A percentile compares a stretch with the other conserved stretches of the same genome.
Conservation (phyloP, 2,888 invertebrate genomes). For the Cheilosia scutellata region DNA sequence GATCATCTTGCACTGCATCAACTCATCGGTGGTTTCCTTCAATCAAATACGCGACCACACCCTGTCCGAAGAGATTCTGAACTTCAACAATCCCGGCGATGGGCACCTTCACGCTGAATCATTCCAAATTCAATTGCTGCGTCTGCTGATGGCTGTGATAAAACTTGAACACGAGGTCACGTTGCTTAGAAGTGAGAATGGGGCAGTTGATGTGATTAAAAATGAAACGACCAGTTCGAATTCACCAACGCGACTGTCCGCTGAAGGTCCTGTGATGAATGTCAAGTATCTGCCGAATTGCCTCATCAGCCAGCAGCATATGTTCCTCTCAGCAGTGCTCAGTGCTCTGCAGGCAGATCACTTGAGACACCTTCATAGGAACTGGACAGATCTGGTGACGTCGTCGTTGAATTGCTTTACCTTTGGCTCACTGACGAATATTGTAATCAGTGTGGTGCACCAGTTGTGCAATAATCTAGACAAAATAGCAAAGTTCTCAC, state of each 20-base stretch:
- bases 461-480: conserved; percentile 90
- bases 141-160: conserved; percentile 89
- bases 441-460: conserved; percentile 91
- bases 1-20: conserved; percentile 91
- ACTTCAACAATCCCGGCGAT: conserved; percentile 89
- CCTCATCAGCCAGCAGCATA: conserved; percentile 91
- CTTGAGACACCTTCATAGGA: conserved; percentile 90
- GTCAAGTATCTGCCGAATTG: conserved; percentile 88
- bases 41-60: conserved; percentile 81
- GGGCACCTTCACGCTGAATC: conserved; percentile 88
- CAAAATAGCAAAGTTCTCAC: conserved; percentile 84
- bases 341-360: conserved; percentile 90
- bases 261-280: conserved; percentile 80
- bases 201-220: conserved; percentile 77
- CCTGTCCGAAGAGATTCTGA: conserved; percentile 90
- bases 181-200: conserved; percentile 84
- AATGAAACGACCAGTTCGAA: conserved; percentile 80
- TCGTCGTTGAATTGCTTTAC: conserved; percentile 92
- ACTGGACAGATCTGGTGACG: conserved; percentile 93
- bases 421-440: conserved; percentile 89
- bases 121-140: conserved; percentile 88
- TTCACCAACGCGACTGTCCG: conserved; percentile 81
- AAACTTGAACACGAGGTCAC: conserved; percentile 90
- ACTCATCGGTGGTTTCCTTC: conserved; percentile 88
- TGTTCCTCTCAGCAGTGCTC: conserved; percentile 92